Evolutionary conservation across 2,888 invertebrate species (phyloP), one percentile per base, ranked within the genome.

Genomic region (Galerucella nymphaeae): DNA sequence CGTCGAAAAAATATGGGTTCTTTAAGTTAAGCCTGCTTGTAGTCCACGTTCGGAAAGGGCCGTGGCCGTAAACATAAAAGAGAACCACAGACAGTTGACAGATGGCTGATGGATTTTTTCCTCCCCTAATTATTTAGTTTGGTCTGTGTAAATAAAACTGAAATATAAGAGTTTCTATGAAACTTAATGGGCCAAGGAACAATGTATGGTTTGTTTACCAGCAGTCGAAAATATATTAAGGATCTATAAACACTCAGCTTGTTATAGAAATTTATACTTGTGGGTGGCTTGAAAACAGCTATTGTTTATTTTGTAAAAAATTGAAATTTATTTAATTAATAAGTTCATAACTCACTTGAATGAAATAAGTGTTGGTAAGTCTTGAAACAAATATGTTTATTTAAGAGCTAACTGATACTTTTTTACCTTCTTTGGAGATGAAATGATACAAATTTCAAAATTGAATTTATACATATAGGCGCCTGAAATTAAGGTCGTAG

Each of bases 61-160:
- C 61, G 16, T 53, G 18, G 61, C 41, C 61, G 16, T 53, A 53
- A 16, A n/a, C 45, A 62, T 23, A 53, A 65, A 67, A 38, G 59
- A 66, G 64, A 42, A 64, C 66, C 58, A 67, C 67, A 66, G 64
- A 70, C 73, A 73, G 66, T 63, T 70, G 73, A 73, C 73, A 73
- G 73, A 73, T 73, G 73, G 67, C 65, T 70, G 59, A 70, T 67
- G 67, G 53, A 66, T 70, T 73, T 70, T 73, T 70, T 67, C 64
- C 59, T 67, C 70, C 73, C 73, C 70, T 70, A 69, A 70, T 70
- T 73, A 70, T 73, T 73, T 73, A 70, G 70, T 70, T 70, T 63
- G 63, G 70, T 58, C 63, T 73, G 57, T 70, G 70, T 70, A 73
- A 73, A 73, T 70, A 73, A 70, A 70, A 70, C 20, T 67, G 63